These are phyloP conservation scores for Xiphophorus birchmanni DNA, from an alignment of 2,797 vertebrate species.

Conservation along the genomic window DNA sequence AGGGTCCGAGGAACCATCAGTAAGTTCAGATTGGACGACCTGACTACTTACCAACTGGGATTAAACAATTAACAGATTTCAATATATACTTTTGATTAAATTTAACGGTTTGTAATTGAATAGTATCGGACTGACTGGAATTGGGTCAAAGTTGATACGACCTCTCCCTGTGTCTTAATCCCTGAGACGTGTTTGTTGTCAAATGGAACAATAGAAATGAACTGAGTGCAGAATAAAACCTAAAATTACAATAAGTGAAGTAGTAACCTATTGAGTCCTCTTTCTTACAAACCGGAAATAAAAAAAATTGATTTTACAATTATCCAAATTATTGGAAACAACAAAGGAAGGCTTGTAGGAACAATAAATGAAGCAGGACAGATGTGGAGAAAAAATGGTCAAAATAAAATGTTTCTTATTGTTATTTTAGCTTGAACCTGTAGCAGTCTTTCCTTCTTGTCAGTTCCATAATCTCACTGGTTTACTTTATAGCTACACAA, in stretches of 20 bases:
- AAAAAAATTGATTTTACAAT: not conserved
- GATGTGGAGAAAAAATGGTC: not conserved
- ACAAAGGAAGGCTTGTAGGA: not conserved
- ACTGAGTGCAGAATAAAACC: not conserved
- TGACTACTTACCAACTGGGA: no score
- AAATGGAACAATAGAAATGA: not conserved
- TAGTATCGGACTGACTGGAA: not conserved
- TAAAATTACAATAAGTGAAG: not conserved
- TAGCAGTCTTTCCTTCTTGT: not conserved
- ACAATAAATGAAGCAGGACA: not conserved
- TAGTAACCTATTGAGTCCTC: not conserved
- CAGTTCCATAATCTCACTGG: not conserved
- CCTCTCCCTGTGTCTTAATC: not conserved
- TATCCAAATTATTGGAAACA: not conserved
- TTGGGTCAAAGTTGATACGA: not conserved
- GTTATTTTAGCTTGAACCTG: not conserved
- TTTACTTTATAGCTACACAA: not conserved
- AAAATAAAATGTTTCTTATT: not conserved
- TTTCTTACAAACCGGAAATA: not conserved
- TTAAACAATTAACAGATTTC: no score
- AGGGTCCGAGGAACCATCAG: no score
- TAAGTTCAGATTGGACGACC: no score
- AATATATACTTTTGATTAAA: not conserved
- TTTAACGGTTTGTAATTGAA: not conserved
- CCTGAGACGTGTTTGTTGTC: not conserved